Base-by-base conservation (phyloP, 2,797 vertebrate genomes). In the Xerus rutilus region DNA sequence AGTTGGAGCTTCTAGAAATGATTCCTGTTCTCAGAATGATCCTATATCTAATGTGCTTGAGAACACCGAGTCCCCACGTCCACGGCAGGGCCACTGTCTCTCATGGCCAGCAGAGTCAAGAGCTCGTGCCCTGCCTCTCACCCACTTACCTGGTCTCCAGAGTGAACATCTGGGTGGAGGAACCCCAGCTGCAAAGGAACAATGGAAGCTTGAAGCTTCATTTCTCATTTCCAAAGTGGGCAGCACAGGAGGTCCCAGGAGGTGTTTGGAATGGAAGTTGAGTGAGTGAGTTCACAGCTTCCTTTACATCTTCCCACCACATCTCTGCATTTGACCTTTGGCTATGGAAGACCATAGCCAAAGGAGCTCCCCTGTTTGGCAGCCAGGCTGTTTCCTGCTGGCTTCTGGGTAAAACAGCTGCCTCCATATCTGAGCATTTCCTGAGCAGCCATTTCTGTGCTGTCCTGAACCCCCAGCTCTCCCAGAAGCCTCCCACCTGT, bases 61-160 rank as follows among this genome's bases (percentile, higher is more conserved):
- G 73, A n/a, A 81, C 43, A 6, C 65, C 7, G 11, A 17, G 20
- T 69, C 32, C 21, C 15, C 32, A 32, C 5, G 17, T 32, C 28
- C 21, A 0, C 10, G n/a, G 35, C 17, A 45, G 76, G 69, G 64
- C 47, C 57, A 12, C 35, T 2, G 2, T n/a, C 28, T 79, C 77
- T 43, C 62, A 20, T 2, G 28, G 20, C 47, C 49, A 25, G 57
- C n/a, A 39, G 21, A 11, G 9, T 4, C 73, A 47, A 87, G 59
- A 25, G 39, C 21, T 35, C 0, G 0, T 5, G 39, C 62, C 43
- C 21, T 32, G 59, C 32, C 5, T 32, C 43, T 30, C 7, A 3
- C 17, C 39, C 20, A 20, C 45, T 28, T 52, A 49, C 20, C n/a
- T 7, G 23, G 8, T 30, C 54, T 65, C 20, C 57, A 12, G 8